phyloP scores from a whole-genome alignment of 2,113 vertebrate genomes.

The Dipodomys spectabilis region DNA sequence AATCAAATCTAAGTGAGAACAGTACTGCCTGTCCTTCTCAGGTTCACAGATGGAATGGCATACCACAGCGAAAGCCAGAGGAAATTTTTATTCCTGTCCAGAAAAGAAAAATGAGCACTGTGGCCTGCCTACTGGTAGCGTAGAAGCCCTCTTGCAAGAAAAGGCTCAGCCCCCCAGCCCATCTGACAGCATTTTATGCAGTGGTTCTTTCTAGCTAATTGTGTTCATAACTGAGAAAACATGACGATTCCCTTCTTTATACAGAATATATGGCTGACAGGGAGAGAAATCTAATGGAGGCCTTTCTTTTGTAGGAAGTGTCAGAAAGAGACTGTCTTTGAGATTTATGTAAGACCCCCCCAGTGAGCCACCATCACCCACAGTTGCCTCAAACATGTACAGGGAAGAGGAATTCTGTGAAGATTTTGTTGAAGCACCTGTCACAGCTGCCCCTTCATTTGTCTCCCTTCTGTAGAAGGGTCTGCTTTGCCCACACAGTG shows the following conservation, averaged over 20 bases:
- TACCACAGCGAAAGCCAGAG: background rate
- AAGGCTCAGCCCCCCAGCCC: background rate
- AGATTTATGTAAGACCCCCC: conserved; percentile 59
- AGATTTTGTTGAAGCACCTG: conserved; percentile 10
- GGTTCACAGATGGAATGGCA: background rate
- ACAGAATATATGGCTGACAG: background rate
- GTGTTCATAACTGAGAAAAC: conserved; percentile 41
- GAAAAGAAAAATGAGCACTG: conserved; percentile 2
- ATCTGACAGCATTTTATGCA: background rate
- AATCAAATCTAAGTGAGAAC: background rate
- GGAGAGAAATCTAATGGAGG: conserved; percentile 44
- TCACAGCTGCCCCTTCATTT: background rate
- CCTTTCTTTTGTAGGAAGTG: conserved; percentile 39
- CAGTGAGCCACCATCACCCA: conserved; percentile 1
- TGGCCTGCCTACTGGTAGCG: background rate
- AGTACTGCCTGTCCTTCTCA: background rate
- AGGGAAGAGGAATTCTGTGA: conserved; percentile 30
- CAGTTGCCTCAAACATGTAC: conserved; percentile 30
- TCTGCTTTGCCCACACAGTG: background rate
- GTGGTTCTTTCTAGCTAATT: background rate
- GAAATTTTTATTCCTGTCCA: background rate
- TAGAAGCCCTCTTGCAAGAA: background rate
- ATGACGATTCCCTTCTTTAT: conserved; percentile 25
- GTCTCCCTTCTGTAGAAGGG: conserved; percentile 50
- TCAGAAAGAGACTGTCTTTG: conserved; percentile 56